Percentiles rank a stretch among this genome's conserved stretches.
phyloP scores from a whole-genome alignment of 2,888 invertebrate genomes.

The Axea sp. region DNA sequence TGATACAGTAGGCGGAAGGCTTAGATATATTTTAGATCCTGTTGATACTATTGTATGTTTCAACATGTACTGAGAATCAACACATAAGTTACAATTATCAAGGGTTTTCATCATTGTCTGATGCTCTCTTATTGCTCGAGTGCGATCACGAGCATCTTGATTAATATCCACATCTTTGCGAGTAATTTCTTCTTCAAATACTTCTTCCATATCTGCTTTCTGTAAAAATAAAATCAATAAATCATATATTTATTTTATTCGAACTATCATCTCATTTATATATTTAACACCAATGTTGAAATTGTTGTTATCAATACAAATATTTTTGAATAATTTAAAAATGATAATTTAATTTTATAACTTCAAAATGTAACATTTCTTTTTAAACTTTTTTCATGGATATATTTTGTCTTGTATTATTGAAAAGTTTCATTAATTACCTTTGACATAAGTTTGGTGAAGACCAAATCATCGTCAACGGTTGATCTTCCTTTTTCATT shows the following conservation, averaged over 20 bases:
- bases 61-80: constrained; percentile 88
- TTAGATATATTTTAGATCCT: constrained; percentile 90
- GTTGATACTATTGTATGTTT: constrained; percentile 92
- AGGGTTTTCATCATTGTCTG: constrained; percentile 84
- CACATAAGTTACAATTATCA: constrained; percentile 90
- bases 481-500: constrained; percentile 89
- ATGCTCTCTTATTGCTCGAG: constrained; percentile 87
- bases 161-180: constrained; percentile 83
- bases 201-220: constrained; percentile 87
- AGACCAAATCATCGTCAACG: constrained; percentile 89
- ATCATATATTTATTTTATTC: neutral
- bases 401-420: neutral
- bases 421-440: constrained; percentile 64
- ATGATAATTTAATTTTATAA: too few relatives aligned
- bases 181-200: constrained; percentile 89
- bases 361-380: too few relatives aligned
- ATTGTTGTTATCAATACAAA: too few relatives aligned
- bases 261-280: too few relatives aligned
- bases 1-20: constrained; percentile 89
- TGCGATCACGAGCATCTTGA: constrained; percentile 83
- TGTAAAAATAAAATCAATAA: constrained; percentile 43
- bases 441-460: constrained; percentile 86
- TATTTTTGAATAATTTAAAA: neutral
- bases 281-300: too few relatives aligned
- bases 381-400: neutral